Evolutionary conservation across 2,113 vertebrate genomes (phyloP).

Genomic region (Vanacampus margaritifer): DNA sequence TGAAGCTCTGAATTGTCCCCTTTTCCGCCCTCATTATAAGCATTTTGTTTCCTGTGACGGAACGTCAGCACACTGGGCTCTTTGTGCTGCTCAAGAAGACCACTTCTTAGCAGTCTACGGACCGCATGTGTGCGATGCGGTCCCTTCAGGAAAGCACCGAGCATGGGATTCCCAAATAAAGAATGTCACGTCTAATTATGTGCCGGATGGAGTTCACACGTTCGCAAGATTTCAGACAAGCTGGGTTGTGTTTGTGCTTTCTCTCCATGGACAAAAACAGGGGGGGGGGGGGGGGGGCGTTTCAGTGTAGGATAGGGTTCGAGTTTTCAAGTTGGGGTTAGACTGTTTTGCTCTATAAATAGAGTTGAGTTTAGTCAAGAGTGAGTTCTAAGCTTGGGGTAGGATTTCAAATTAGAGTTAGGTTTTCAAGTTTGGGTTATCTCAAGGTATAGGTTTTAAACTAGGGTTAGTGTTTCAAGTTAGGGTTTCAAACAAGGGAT

Average conservation of each 20-base stretch:
- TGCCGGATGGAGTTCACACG: constrained; percentile 35
- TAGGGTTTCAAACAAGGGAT: too few relatives aligned
- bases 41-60: constrained; percentile 57
- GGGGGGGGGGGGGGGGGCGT: neutral
- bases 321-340: neutral
- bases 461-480: too few relatives aligned
- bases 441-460: too few relatives aligned
- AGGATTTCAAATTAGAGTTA: too few relatives aligned
- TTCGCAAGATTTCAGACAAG: constrained; percentile 13
- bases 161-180: constrained; percentile 28
- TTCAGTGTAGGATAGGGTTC: neutral
- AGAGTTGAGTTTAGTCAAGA: too few relatives aligned
- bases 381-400: too few relatives aligned
- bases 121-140: constrained; percentile 41
- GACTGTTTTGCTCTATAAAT: too few relatives aligned
- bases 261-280: neutral
- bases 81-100: constrained; percentile 51
- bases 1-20: constrained; percentile 28
- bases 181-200: constrained; percentile 36
- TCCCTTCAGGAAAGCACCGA: constrained; percentile 5
- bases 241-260: neutral
- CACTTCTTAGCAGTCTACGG: constrained; percentile 64
- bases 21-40: constrained; percentile 42
- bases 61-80: constrained; percentile 60
- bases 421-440: too few relatives aligned